phyloP scores from a whole-genome alignment of 1,140 invertebrate species.

The Neodiprion pinetum region DNA sequence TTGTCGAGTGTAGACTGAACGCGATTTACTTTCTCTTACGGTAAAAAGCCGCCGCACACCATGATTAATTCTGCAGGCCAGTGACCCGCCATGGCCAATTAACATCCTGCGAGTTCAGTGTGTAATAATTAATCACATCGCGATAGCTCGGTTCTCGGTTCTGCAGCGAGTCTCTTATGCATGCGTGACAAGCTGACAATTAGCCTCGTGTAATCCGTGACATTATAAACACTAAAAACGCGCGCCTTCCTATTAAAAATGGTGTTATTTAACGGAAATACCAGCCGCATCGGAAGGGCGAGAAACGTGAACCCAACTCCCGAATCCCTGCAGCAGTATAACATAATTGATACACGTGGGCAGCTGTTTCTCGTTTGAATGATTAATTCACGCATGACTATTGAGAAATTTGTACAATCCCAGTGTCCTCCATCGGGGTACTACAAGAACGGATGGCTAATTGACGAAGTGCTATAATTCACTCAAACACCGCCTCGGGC shows the following conservation, averaged over 20 bases:
- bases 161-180: no score
- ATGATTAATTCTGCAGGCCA: conserved; percentile 13
- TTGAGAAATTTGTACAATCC: neutral
- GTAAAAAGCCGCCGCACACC: conserved; percentile 29
- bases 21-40: conserved; percentile 46
- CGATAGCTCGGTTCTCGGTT: neutral
- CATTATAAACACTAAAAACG: neutral
- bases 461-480: neutral
- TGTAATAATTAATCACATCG: conserved; percentile 26
- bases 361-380: neutral
- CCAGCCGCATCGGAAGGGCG: no score
- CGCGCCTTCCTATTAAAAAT: no score
- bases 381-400: neutral
- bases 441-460: neutral
- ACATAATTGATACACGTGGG: no score
- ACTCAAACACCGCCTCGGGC: neutral
- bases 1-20: conserved; percentile 13
- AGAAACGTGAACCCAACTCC: no score
- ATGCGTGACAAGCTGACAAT: neutral
- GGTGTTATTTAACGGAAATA: no score
- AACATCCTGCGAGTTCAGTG: conserved; percentile 16
- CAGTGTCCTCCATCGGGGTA: neutral
- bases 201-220: neutral
- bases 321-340: no score
- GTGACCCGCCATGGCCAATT: conserved; percentile 19